Evolutionary conservation across 2,797 vertebrate genomes (phyloP).

Genomic region (Sebastiscus albofasciatus): DNA sequence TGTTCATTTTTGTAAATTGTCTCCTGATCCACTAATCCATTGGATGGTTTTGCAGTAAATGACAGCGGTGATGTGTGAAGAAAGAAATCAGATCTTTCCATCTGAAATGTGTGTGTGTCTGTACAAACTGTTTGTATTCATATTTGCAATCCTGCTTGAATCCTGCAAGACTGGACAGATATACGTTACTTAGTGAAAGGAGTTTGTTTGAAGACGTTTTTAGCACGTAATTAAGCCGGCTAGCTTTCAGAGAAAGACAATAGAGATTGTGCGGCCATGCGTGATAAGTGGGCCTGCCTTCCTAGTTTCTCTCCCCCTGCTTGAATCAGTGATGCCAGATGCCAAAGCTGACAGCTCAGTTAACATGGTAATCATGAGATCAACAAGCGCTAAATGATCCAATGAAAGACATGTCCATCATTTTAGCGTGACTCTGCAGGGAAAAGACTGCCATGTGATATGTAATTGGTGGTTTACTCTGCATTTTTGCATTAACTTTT

Average conservation of each 20-base stretch:
- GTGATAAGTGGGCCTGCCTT: conserved; percentile 61
- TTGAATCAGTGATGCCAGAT: conserved; percentile 63
- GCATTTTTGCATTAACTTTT: not conserved
- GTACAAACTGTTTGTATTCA: conserved; percentile 1
- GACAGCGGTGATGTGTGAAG: not conserved
- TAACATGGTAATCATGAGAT: conserved; percentile 74
- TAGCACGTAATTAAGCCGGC: conserved; percentile 51
- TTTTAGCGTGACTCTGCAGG: conserved; percentile 12
- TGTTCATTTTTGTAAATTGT: conserved; percentile 29
- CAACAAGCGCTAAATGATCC: conserved; percentile 68
- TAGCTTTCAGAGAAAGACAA: conserved; percentile 35
- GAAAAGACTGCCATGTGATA: not conserved
- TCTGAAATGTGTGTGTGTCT: not conserved
- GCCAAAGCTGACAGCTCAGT: conserved; percentile 68
- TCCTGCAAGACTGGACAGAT: conserved; percentile 46
- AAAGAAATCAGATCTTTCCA: not conserved
- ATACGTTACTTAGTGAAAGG: conserved; percentile 15
- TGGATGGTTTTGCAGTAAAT: conserved; percentile 9
- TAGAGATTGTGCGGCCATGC: conserved; percentile 48
- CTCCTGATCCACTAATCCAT: conserved; percentile 35
- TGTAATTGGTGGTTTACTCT: not conserved
- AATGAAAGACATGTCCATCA: conserved; percentile 58
- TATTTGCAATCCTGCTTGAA: conserved; percentile 12
- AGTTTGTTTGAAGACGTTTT: conserved; percentile 32
- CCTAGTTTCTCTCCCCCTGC: conserved; percentile 33